These are phyloP conservation scores for Caenorhabditis tropicalis DNA, from an alignment of 1,140 invertebrate genomes.

Conservation along the genomic window DNA sequence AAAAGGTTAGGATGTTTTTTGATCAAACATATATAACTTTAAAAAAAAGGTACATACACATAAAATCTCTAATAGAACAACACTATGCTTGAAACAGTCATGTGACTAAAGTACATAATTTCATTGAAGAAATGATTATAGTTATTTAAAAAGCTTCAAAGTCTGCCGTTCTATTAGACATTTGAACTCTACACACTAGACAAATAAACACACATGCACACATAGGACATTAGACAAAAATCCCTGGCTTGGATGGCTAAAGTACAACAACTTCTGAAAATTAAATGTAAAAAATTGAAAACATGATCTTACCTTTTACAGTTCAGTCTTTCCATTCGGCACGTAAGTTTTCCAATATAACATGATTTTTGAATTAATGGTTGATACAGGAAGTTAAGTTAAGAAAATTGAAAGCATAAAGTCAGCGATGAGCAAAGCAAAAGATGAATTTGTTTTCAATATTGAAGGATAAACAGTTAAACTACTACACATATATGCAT, in stretches of 20 bases:
- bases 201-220: constrained; percentile 27
- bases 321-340: too few relatives aligned
- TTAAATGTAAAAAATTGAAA: too few relatives aligned
- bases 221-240: background rate
- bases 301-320: too few relatives aligned
- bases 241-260: constrained; percentile 17
- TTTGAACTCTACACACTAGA: background rate
- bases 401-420: background rate
- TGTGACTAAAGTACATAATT: too few relatives aligned
- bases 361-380: too few relatives aligned
- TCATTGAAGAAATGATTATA: too few relatives aligned
- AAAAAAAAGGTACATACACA: background rate
- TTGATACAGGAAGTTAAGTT: background rate
- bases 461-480: background rate
- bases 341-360: too few relatives aligned
- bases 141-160: too few relatives aligned
- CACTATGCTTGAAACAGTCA: too few relatives aligned
- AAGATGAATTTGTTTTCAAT: background rate
- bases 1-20: background rate
- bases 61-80: background rate
- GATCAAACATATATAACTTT: too few relatives aligned
- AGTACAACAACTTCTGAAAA: background rate
- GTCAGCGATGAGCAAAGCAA: constrained; percentile 6
- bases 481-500: background rate
- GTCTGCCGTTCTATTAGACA: too few relatives aligned